These are phyloP conservation scores for Guaruba guarouba DNA, from an alignment of 2,113 vertebrate species.

Conservation along the genomic window DNA sequence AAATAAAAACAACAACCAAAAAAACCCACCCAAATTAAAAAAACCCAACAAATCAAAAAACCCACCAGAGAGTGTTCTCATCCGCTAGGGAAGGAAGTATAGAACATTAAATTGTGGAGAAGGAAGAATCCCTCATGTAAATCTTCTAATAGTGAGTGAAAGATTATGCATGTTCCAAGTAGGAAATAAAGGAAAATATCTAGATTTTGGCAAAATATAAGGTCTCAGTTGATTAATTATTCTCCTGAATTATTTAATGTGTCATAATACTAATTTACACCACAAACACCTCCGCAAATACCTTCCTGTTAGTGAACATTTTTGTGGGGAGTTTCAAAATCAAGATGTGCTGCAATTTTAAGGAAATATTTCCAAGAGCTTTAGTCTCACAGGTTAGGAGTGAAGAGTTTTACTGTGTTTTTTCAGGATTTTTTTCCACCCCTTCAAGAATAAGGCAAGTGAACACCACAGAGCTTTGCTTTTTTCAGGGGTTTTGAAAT, in stretches of 20 bases:
- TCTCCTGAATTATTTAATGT: constrained; percentile 35
- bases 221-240: constrained; percentile 28
- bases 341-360: constrained; percentile 57
- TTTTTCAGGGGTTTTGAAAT: constrained; percentile 83
- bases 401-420: constrained; percentile 65
- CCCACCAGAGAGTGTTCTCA: not conserved
- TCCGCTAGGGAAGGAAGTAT: not conserved
- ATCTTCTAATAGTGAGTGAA: not conserved
- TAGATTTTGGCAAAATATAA: constrained; percentile 26
- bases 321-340: constrained; percentile 62
- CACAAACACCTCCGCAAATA: constrained; percentile 67
- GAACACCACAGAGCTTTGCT: constrained; percentile 75
- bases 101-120: not conserved
- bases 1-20: not conserved
- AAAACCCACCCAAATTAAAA: not conserved
- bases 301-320: constrained; percentile 62
- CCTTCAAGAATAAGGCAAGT: constrained; percentile 68
- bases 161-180: not conserved
- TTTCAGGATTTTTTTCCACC: constrained; percentile 24
- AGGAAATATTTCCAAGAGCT: constrained; percentile 60
- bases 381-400: constrained; percentile 44
- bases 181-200: constrained; percentile 33
- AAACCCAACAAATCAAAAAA: not conserved
- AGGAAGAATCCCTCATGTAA: not conserved
- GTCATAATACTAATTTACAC: constrained; percentile 60